Percentiles rank a stretch among this genome's conserved stretches.
Evolutionary conservation across 2,797 vertebrate genomes (phyloP).

Genomic region (Rhincodon typus): DNA sequence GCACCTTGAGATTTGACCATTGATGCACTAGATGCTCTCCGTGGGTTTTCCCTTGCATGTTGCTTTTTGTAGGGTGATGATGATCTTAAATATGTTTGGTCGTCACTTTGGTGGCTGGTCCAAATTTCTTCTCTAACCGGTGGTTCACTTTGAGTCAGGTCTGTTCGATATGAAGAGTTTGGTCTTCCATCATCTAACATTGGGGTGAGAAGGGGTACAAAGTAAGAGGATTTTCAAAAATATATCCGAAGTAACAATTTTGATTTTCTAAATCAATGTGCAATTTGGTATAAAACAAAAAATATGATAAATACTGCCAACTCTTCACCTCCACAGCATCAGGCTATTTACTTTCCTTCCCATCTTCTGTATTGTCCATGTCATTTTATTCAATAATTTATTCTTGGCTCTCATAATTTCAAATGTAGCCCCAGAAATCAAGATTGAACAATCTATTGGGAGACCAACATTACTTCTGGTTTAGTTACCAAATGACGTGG

Average conservation of each 20-base stretch:
- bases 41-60: conserved; percentile 62
- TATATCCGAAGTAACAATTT: neutral
- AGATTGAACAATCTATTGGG: neutral
- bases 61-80: conserved; percentile 70
- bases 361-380: neutral
- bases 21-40: conserved; percentile 70
- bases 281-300: neutral
- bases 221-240: neutral
- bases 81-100: conserved; percentile 55
- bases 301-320: neutral
- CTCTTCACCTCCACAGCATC: neutral
- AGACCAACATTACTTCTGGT: neutral
- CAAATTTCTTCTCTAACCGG: conserved; percentile 64
- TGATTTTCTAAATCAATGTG: conserved; percentile 34
- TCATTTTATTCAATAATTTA: neutral
- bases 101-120: conserved; percentile 69
- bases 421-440: neutral
- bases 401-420: neutral
- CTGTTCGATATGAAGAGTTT: conserved; percentile 64
- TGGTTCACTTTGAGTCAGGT: conserved; percentile 63
- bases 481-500: neutral
- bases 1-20: conserved; percentile 30
- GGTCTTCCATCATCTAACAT: conserved; percentile 68
- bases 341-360: neutral
- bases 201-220: neutral